These are phyloP conservation scores for Parasteatoda lunata DNA, from an alignment of 2,888 invertebrate species.

Conservation along the genomic window DNA sequence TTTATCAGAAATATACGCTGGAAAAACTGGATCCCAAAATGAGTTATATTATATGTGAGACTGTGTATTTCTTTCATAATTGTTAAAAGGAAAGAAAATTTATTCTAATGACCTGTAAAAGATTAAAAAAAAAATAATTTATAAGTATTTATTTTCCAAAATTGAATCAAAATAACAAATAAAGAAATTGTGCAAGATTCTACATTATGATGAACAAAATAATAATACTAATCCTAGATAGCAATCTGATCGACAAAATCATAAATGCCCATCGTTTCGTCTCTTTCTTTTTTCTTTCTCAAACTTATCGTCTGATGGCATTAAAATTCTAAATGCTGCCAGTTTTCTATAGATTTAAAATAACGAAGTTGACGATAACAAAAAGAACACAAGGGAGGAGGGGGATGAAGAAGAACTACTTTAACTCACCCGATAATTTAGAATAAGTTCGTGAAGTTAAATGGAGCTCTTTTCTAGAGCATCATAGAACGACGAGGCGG, in stretches of 20 bases:
- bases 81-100: no score
- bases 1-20: no score
- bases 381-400: constrained; percentile 18
- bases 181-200: constrained; percentile 24
- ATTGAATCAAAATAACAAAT: background rate
- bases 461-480: background rate
- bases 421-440: constrained; percentile 54
- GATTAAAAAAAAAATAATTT: no score
- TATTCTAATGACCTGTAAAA: no score
- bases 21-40: no score
- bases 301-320: constrained; percentile 34
- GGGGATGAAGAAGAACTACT: constrained; percentile 30
- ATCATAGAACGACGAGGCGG: constrained; percentile 19
- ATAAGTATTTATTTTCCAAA: no score
- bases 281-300: constrained; percentile 41
- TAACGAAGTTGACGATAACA: constrained; percentile 6
- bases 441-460: constrained; percentile 31
- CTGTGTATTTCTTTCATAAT: no score
- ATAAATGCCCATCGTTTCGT: constrained; percentile 20
- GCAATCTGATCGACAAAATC: background rate
- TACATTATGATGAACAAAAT: constrained; percentile 1
- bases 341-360: constrained; percentile 2
- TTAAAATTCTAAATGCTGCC: background rate
- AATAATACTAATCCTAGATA: constrained; percentile 7
- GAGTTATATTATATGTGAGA: no score